Evolutionary conservation across 2,797 vertebrate genomes (phyloP).

Genomic region (Amniataba percoides): DNA sequence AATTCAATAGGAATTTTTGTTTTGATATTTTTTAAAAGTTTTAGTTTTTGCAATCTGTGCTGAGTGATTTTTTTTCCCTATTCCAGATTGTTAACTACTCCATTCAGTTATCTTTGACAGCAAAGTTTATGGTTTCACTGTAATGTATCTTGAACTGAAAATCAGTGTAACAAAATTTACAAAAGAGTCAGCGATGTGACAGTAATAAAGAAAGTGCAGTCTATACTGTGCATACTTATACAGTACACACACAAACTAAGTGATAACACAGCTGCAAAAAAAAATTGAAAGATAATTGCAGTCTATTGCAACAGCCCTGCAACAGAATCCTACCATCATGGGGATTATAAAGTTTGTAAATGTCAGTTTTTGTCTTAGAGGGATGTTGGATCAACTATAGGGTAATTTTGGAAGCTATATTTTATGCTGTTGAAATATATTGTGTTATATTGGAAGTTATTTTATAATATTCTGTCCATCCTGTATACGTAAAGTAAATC

Average conservation of each 20-base stretch:
- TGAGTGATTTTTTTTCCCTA: background rate
- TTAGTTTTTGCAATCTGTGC: background rate
- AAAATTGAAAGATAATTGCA: background rate
- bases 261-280: background rate
- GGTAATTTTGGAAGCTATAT: background rate
- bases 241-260: background rate
- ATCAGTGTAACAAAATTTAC: background rate
- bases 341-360: background rate
- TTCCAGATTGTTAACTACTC: background rate
- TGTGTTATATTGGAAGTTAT: background rate
- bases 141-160: background rate
- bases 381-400: background rate
- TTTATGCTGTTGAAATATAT: background rate
- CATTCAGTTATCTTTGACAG: background rate
- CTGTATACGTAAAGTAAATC: too few relatives aligned
- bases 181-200: background rate
- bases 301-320: background rate
- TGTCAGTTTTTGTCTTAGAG: background rate
- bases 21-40: background rate
- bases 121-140: background rate
- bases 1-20: background rate
- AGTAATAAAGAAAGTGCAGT: background rate
- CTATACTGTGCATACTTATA: background rate
- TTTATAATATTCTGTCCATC: background rate
- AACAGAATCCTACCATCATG: background rate